phyloP scores from a whole-genome alignment of 2,797 vertebrate genomes.

The Sebastolobus alascanus region DNA sequence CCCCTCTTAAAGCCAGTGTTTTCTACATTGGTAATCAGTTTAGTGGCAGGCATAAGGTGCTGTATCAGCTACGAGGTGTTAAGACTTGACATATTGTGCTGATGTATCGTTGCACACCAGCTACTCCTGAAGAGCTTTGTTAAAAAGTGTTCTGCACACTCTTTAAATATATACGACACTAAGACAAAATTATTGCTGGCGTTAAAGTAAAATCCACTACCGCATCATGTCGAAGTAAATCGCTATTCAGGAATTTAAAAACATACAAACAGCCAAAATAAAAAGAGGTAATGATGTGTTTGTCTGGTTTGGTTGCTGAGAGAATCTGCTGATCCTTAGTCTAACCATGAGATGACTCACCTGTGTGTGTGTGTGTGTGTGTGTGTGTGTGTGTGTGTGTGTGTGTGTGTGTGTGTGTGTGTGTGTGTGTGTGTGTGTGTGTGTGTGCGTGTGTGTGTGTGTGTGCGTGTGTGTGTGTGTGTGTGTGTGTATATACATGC shows the following conservation, averaged over 20 bases:
- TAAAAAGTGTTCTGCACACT: constrained; percentile 33
- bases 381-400: neutral
- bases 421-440: constrained; percentile 10
- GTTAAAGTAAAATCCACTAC: constrained; percentile 26
- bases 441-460: neutral
- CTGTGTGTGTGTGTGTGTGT: constrained; percentile 4
- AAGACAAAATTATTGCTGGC: constrained; percentile 48
- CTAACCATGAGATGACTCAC: constrained; percentile 44
- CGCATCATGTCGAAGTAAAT: constrained; percentile 46
- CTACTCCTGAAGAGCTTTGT: constrained; percentile 37
- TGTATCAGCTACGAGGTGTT: constrained; percentile 52
- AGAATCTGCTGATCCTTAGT: constrained; percentile 55
- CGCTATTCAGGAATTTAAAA: constrained; percentile 47
- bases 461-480: too few relatives aligned
- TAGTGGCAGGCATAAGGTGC: constrained; percentile 52
- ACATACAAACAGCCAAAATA: constrained; percentile 38
- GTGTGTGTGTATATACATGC: neutral
- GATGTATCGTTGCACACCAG: constrained; percentile 39
- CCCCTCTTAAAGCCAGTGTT: constrained; percentile 35
- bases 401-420: constrained; percentile 12
- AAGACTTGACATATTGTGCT: constrained; percentile 55
- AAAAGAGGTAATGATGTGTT: constrained; percentile 51
- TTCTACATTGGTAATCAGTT: constrained; percentile 54
- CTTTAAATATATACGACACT: constrained; percentile 48
- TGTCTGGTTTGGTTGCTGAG: constrained; percentile 35